Conservation (phyloP, 2,888 invertebrate genomes). For the Tachina fera region DNA sequence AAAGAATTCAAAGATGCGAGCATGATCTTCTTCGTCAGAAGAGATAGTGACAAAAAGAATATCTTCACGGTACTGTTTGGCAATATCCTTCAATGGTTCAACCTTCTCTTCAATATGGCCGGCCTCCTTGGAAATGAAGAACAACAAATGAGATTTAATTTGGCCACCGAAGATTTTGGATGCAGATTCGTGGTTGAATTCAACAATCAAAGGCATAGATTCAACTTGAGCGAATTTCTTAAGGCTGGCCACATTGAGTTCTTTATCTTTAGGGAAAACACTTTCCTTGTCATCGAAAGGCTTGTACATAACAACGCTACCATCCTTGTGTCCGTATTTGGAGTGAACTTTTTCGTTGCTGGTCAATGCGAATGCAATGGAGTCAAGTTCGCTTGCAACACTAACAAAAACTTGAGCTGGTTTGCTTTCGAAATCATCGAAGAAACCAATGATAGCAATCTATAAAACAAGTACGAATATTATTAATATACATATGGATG, state of each 20-base stretch:
- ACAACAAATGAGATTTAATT: constrained; percentile 97
- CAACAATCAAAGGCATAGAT: constrained; percentile 94
- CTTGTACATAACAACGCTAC: constrained; percentile 94
- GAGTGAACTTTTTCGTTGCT: constrained; percentile 89
- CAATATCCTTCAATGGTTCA: constrained; percentile 91
- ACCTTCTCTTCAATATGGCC: constrained; percentile 92
- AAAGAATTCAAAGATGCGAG: constrained; percentile 99
- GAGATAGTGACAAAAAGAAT: constrained; percentile 98
- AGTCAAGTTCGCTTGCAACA: constrained; percentile 92
- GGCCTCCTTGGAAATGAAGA: constrained; percentile 96
- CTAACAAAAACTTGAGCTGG: constrained; percentile 92
- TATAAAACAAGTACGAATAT: constrained; percentile 77
- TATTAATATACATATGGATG: not conserved
- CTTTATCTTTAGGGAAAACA: constrained; percentile 86
- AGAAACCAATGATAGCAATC: constrained; percentile 95
- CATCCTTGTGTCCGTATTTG: constrained; percentile 91
- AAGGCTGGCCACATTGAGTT: constrained; percentile 87
- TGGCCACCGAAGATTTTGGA: constrained; percentile 99
- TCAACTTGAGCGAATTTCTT: constrained; percentile 93
- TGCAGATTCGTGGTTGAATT: constrained; percentile 98
- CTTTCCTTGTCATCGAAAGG: constrained; percentile 95
- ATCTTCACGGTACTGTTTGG: constrained; percentile 94
- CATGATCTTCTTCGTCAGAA: constrained; percentile 97
- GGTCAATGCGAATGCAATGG: constrained; percentile 94
- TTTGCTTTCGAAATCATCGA: constrained; percentile 90